Conservation (phyloP, 1,140 invertebrate genomes). For the Mercenaria mercenaria region DNA sequence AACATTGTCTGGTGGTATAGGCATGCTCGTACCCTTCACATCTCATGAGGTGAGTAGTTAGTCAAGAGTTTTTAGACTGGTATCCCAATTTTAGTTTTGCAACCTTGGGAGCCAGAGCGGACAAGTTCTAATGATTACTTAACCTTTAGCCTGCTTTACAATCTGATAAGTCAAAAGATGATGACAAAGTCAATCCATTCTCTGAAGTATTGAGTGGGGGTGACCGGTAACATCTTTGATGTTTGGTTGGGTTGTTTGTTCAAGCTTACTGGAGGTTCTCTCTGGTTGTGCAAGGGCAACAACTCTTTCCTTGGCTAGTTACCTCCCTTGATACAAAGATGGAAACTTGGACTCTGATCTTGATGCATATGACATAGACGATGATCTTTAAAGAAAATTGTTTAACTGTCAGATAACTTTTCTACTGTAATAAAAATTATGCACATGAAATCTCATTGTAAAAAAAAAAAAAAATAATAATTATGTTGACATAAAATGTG, state of each 20-base stretch:
- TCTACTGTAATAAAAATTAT: too few relatives aligned
- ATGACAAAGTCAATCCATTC: constrained; percentile 61
- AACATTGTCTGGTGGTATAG: constrained; percentile 96
- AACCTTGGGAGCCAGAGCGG: too few relatives aligned
- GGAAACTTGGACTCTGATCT: constrained; percentile 54
- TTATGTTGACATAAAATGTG: too few relatives aligned
- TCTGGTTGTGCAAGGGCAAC: constrained; percentile 5
- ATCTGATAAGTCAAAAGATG: background rate
- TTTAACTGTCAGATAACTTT: too few relatives aligned
- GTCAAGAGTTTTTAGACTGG: too few relatives aligned
- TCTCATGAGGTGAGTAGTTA: constrained; percentile 96
- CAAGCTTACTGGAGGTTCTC: constrained; percentile 53
- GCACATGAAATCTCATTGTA: too few relatives aligned
- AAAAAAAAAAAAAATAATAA: too few relatives aligned
- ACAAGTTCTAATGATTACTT: too few relatives aligned
- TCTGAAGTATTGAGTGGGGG: constrained; percentile 24
- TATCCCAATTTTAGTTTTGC: too few relatives aligned
- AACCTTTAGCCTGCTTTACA: too few relatives aligned
- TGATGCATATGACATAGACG: too few relatives aligned
- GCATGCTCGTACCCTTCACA: constrained; percentile 98
- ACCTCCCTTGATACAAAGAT: constrained; percentile 51
- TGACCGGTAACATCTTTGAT: background rate
- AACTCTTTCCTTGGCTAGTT: constrained; percentile 48
- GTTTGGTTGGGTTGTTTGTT: background rate
- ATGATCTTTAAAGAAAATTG: too few relatives aligned